Base-by-base conservation (phyloP, 2,113 vertebrate species). In the Ophthalmolycus amberensis region DNA sequence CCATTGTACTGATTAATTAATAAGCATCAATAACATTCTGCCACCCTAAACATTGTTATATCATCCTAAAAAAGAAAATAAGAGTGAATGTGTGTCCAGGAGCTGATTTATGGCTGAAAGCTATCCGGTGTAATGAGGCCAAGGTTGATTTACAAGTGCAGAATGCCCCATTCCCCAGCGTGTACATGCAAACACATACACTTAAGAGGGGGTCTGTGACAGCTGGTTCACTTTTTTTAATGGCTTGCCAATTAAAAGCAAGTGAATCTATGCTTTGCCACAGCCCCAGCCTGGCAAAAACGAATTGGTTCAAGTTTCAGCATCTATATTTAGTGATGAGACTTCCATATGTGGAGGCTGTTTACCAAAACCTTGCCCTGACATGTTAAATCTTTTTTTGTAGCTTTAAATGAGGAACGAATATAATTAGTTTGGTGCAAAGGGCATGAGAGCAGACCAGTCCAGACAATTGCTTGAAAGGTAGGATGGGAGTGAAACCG, bases 51-150 rank as follows among this genome's bases (percentile, higher is more conserved):
- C 8, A n/a, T 8, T 71, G 7, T 37, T 50, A 48, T 22, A 70
- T 64, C 32, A 8, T 34, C 15, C 16, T 63, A 25, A 38, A 75
- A 29, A 42, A 75, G 1, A 58, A 34, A 40, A 37, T n/a, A 18
- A 48, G 1, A 18, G 32, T 27, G 1, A 1, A 16, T 48, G 44
- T 14, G 22, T 85, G 40, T 71, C 42, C 56, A 62, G 42, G 44
- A 63, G 62, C 63, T 73, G 64, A 83, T 78, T 79, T 79, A 65
- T 76, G 70, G 75, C 71, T 71, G 77, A 84, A 75, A 83, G 75
- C 80, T 81, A 76, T 86, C 84, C 85, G 64, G 54, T 91, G 68
- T 91, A 93, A 94, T 91, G 72, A 92, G 75, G 90, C 71, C 79
- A 92, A 87, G 82, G 70, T 29, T 84, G 88, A 91, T 77, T 88